phyloP scores from a whole-genome alignment of 1,140 invertebrate species.

The Eciton burchellii region DNA sequence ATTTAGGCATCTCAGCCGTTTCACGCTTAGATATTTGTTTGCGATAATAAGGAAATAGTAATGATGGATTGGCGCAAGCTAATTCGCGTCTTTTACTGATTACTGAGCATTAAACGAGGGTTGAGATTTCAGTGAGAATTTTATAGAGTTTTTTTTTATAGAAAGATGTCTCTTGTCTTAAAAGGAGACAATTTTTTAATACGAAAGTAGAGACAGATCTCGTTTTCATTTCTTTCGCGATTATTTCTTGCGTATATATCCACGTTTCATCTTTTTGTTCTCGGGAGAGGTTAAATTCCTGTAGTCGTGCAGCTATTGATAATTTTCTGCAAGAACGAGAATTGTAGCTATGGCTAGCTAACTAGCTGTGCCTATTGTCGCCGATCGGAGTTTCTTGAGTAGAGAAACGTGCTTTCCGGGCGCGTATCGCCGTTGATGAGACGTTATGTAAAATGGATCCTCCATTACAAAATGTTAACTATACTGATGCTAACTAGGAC shows the following conservation, averaged over 20 bases:
- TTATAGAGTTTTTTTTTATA: no score
- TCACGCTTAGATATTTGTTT: no score
- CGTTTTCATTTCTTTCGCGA: background rate
- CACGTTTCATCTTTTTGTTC: background rate
- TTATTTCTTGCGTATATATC: background rate
- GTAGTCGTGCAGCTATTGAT: background rate
- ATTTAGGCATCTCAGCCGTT: no score
- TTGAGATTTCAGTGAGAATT: no score
- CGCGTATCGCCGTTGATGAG: background rate
- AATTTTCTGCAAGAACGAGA: background rate
- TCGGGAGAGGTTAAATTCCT: background rate
- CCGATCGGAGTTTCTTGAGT: background rate
- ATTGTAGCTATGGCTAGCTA: background rate
- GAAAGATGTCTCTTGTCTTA: no score
- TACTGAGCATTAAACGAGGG: no score
- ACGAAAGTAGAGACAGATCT: background rate
- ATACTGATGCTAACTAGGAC: constrained; percentile 11
- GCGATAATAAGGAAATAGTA: no score
- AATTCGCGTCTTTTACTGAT: no score
- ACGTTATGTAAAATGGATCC: constrained; percentile 26
- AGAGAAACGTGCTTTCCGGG: constrained; percentile 9
- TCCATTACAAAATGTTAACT: constrained; percentile 3
- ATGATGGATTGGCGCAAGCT: no score
- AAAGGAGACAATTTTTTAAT: background rate
- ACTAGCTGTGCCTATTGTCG: constrained; percentile 3